Evolutionary conservation across 2,797 vertebrate genomes (phyloP), one percentile per base, ranked within the genome.

Genomic region (Babyrousa celebensis): DNA sequence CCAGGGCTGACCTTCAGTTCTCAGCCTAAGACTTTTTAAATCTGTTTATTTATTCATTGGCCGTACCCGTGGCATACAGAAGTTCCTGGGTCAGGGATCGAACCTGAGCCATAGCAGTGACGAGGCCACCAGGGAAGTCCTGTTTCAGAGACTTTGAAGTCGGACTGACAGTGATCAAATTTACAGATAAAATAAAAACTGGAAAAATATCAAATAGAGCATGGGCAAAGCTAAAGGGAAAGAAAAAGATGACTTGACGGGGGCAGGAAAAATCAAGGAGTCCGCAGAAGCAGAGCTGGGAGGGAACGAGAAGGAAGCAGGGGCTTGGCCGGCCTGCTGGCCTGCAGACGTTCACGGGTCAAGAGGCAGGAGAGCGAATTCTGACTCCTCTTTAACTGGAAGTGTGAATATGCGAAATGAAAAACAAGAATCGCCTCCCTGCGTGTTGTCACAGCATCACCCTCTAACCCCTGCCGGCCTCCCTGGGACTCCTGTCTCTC

Each of bases 291-390:
- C 36, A 36, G 36, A 36, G 36, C 36, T 36, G 36, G 36, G 36
- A 36, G 36, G 8, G 56, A 12, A 5, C 0, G 1, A 4, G 40
- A 3, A 16, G 11, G 29, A 5, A 5, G 40, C 0, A 0, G 6
- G 43, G 23, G 21, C 1, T 40, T 27, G 1, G 54, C 12, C 1
- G 74, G 68, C 7, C 16, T 1, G 1, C 21, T 15, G n/a, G 25
- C 3, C 21, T 32, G 0, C 67, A 16, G 32, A 27, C 0, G 36
- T 27, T 18, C 62, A 52, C 23, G 18, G 10, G 4, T 27, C 32
- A n/a, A 14, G 3, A 63, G 62, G 5, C 5, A 67, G 14, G 65
- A 67, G 65, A n/a, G 65, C 25, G 17, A 4, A 20, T 10, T 12
- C 1, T n/a, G 70, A 52, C 62, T 68, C 12, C 67, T 32, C 3